Percentiles rank a stretch among this genome's conserved stretches.
phyloP scores from a whole-genome alignment of 2,888 invertebrate species.

The Bugula neritina region DNA sequence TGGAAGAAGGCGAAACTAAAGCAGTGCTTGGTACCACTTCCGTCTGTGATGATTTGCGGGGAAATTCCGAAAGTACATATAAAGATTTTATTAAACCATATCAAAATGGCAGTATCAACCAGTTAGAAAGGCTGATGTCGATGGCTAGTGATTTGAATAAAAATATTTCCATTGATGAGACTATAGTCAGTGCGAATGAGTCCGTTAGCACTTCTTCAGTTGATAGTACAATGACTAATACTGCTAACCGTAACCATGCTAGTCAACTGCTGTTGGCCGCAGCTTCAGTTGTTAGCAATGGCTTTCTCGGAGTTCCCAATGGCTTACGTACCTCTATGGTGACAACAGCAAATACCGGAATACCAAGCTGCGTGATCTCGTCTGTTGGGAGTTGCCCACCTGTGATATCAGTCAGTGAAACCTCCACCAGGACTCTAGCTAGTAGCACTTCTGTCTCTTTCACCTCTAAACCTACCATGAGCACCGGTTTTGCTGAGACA shows the following conservation, averaged over 20 bases:
- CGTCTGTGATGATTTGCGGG: background rate
- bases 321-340: background rate
- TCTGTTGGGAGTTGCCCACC: background rate
- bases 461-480: slow-evolving; percentile 17
- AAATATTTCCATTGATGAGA: background rate
- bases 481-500: background rate
- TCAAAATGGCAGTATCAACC: slow-evolving; percentile 6
- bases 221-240: background rate
- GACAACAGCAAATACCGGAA: background rate
- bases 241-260: background rate
- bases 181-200: background rate
- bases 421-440: background rate
- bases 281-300: slow-evolving; percentile 12
- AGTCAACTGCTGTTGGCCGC: slow-evolving; percentile 18
- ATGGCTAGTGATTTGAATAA: slow-evolving; percentile 21
- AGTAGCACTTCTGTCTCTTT: slow-evolving; percentile 10
- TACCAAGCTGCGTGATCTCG: background rate
- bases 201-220: background rate
- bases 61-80: background rate
- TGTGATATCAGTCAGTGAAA: background rate
- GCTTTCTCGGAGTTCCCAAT: background rate
- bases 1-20: slow-evolving; percentile 25
- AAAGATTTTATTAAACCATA: background rate
- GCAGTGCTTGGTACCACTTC: background rate
- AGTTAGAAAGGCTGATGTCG: background rate